Conservation (phyloP, 2,888 invertebrate species). For the Luperina testacea region DNA sequence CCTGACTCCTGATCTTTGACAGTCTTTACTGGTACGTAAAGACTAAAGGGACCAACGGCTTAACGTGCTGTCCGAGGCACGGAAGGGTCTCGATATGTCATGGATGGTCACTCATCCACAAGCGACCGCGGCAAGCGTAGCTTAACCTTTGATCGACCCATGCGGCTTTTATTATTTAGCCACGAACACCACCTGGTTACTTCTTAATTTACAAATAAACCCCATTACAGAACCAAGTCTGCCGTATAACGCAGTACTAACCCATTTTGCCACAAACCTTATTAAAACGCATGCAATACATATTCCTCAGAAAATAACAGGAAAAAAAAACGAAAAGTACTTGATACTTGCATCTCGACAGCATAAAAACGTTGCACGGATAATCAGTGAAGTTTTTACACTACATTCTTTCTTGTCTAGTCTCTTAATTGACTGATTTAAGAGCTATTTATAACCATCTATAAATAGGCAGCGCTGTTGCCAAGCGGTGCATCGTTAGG, state of each 20-base stretch:
- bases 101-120: background rate
- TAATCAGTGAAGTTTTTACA: slow-evolving; percentile 52
- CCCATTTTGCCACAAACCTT: slow-evolving; percentile 45
- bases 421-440: slow-evolving; percentile 81
- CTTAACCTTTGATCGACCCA: background rate
- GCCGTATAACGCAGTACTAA: slow-evolving; percentile 32
- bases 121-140: background rate
- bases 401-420: slow-evolving; percentile 68
- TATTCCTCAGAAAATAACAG: slow-evolving; percentile 21
- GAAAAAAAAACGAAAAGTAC: slow-evolving; percentile 33
- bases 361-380: slow-evolving; percentile 39
- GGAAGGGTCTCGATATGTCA: no score
- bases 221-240: slow-evolving; percentile 9
- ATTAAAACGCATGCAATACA: slow-evolving; percentile 23
- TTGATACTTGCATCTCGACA: slow-evolving; percentile 36
- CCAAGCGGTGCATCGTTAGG: slow-evolving; percentile 66
- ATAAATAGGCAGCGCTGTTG: slow-evolving; percentile 78
- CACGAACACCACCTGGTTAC: background rate
- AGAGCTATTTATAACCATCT: slow-evolving; percentile 78
- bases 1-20: no score
- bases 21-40: no score
- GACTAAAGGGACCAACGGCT: background rate
- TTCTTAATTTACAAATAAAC: background rate
- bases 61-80: background rate
- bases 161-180: background rate